Conservation (phyloP, 2,113 vertebrate genomes). For the Cygnus atratus region DNA sequence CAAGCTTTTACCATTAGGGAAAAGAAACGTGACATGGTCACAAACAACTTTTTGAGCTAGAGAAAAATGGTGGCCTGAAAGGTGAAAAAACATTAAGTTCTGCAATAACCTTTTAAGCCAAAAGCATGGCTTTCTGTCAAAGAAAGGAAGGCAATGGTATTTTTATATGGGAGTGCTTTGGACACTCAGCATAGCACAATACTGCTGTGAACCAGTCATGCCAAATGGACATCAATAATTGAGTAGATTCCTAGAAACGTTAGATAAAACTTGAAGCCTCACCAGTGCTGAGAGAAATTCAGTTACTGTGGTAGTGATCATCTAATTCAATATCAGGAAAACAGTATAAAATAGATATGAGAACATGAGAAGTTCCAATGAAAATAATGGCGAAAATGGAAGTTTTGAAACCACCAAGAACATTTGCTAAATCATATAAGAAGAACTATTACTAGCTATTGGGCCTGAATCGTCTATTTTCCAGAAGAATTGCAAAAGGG, state of each 20-base stretch:
- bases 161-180: neutral
- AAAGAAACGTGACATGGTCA: neutral
- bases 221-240: neutral
- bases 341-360: neutral
- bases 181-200: neutral
- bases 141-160: neutral
- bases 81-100: neutral
- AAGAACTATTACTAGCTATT: neutral
- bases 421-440: neutral
- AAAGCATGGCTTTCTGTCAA: neutral
- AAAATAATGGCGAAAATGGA: neutral
- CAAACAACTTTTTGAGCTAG: neutral
- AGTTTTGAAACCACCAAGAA: neutral
- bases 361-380: neutral
- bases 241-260: neutral
- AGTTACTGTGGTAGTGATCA: neutral
- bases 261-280: neutral
- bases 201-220: neutral
- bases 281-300: neutral
- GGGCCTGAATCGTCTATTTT: neutral
- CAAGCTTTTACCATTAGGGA: neutral
- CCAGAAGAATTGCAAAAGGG: neutral
- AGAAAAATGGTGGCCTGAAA: neutral
- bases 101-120: neutral
- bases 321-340: neutral